Base-by-base conservation (phyloP, 2,888 invertebrate genomes). In the Ernsta delagoae region DNA sequence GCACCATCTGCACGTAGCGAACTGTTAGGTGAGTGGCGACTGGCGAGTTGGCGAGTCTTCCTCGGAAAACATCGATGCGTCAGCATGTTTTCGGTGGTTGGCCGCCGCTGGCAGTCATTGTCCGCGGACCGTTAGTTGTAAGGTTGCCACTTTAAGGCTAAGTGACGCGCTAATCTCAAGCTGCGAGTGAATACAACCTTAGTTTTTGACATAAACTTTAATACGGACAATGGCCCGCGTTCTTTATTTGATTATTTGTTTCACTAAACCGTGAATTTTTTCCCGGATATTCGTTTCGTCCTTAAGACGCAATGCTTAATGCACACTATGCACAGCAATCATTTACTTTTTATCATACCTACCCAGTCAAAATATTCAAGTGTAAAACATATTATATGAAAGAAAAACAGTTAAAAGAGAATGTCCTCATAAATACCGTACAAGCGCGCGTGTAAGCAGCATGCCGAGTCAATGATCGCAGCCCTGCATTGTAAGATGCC, bases 71-170 rank as follows among this genome's bases (percentile, higher is more conserved):
- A 72, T 72, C 77, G 78, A 82, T 90, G 90, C 88, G 90, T 92
- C 91, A 91, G 88, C 88, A 81, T 81, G 82, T 86, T 88, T 83
- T 83, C 76, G 78, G 78, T 53, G 69, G 76, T 77, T 74, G 77
- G 78, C 75, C 77, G 76, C 74, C 75, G 83, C 78, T 80, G 75
- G 80, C 78, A 80, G 92, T 91, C 92, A 90, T 82, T 88, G 92
- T 81, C 90, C 91, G 86, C 84, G 79, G 79, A 92, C 83, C 82
- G 92, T 92, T 92, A 92, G 72, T 77, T 79, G 78, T 72, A 78
- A 61, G 67, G 67, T 61, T 61, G 67, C 61, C 67, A 61, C 60
- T 61, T 50, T 24, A 48, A 39, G 61, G 56, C 56, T 41, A 36
- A 65, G 24, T 41, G 56, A 45, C 57, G 54, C n/a, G 43, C 31